Evolutionary conservation across 2,797 vertebrate genomes (phyloP), one percentile per base, ranked within the genome.

Genomic region (Crenuchus spilurus): DNA sequence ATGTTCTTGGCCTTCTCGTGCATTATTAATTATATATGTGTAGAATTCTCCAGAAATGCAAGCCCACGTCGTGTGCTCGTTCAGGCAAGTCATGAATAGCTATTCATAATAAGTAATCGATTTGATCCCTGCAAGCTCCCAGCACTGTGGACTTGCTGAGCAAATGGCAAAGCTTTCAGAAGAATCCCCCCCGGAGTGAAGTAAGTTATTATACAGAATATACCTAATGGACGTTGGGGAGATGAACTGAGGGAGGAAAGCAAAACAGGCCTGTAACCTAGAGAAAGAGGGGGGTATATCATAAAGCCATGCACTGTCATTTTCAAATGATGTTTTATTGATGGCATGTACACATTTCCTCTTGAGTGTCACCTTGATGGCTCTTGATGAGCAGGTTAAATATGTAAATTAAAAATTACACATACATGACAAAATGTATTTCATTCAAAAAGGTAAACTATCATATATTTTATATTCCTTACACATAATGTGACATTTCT

Each of bases 51-150:
- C 24, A 74, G 24, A 70, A 66, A 62, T 37, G 52, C 31, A 70
- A 51, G 51, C 61, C 13, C 35, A 42, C 64, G 37, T 68, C 46
- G 28, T 9, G n/a, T 71, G 41, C 51, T 66, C 70, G 41, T 42
- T 28, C 42, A 11, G 31, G 63, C 18, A 67, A 61, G 62, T 75
- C 72, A 72, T 72, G 39, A 78, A 70, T 65, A 72, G 51, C 49
- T 30, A 16, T 49, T 64, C 20, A 65, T 58, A 63, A 64, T 58
- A 70, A 31, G 20, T 22, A 76, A 76, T 81, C 64, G 52, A 73
- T 76, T 66, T 5, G 24, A 69, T 46, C 22, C 18, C 58, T 35
- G 64, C 18, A 37, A 64, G 26, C 42, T 65, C 20, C 41, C 48
- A 57, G 8, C 46, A 66, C 28, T 24, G n/a, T 24, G 26, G 9